Percentiles rank a stretch among this genome's conserved stretches.
Evolutionary conservation across 2,797 vertebrate species (phyloP).

Genomic region (Karalla daura): DNA sequence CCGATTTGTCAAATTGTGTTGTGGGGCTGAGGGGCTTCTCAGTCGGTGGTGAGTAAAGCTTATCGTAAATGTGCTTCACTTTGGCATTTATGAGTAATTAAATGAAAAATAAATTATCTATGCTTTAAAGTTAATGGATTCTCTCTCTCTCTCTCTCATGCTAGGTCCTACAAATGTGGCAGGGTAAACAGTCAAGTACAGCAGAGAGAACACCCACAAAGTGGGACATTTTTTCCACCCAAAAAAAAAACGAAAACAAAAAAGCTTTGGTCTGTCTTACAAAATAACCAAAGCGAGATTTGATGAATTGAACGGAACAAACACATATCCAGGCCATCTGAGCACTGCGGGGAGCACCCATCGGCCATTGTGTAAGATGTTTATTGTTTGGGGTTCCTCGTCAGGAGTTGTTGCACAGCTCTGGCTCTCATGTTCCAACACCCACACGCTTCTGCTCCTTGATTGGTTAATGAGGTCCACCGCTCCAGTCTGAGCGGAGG

Average conservation of each 20-base stretch:
- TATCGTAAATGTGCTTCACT: neutral
- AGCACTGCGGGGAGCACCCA: conserved; percentile 31
- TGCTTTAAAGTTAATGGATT: conserved; percentile 21
- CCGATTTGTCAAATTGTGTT: neutral
- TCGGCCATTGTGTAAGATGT: conserved; percentile 56
- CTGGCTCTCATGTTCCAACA: conserved; percentile 55
- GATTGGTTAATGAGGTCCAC: conserved; percentile 77
- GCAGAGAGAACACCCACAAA: conserved; percentile 26
- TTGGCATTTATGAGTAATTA: neutral
- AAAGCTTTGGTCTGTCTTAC: conserved; percentile 1
- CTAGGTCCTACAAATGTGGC: conserved; percentile 10
- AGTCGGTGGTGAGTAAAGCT: neutral
- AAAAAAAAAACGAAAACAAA: neutral
- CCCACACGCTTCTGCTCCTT: conserved; percentile 72
- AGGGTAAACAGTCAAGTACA: conserved; percentile 13
- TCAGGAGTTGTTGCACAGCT: conserved; percentile 42
- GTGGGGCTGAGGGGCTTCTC: neutral
- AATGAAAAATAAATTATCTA: conserved; percentile 5
- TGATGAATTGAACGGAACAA: conserved; percentile 14
- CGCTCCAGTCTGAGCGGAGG: conserved; percentile 53
- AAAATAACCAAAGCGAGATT: conserved; percentile 8
- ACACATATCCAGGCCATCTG: conserved; percentile 30
- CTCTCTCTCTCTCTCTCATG: conserved; percentile 13
- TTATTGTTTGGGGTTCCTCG: conserved; percentile 68
- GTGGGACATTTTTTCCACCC: neutral